Conservation (phyloP, 37 sponge, comb jelly and placozoan species). For the Cliona cf. orientalis region DNA sequence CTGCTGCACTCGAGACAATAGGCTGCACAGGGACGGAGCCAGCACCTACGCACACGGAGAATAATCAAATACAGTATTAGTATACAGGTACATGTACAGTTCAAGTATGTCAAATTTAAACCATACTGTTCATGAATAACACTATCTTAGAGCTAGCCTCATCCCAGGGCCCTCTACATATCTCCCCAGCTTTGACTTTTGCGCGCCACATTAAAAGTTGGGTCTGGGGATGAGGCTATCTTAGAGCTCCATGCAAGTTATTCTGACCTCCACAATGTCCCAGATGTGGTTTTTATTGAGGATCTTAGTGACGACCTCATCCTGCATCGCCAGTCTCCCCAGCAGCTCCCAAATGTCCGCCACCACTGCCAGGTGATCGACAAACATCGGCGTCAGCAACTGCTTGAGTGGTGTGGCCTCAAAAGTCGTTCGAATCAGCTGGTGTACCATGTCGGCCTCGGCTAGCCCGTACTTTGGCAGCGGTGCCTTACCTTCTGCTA, state of each 20-base stretch:
- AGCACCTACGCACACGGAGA: no score
- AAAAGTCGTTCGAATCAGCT: slow-evolving; percentile 22
- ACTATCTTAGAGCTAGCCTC: no score
- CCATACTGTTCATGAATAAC: no score
- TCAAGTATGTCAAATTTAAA: no score
- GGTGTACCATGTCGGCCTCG: slow-evolving; percentile 29
- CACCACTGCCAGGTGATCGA: slow-evolving; percentile 37
- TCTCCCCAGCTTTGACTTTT: background rate
- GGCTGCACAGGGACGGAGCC: slow-evolving; percentile 30
- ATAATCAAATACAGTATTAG: no score
- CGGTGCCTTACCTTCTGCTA: slow-evolving; percentile 30
- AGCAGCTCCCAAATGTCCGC: slow-evolving; percentile 50
- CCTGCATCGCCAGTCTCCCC: background rate
- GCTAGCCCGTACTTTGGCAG: slow-evolving; percentile 8
- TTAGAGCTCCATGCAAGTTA: no score
- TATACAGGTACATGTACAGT: no score
- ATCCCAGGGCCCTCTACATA: background rate
- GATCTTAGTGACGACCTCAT: background rate
- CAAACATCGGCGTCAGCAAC: slow-evolving; percentile 20
- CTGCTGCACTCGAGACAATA: slow-evolving; percentile 36
- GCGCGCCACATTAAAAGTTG: no score
- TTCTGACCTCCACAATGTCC: slow-evolving; percentile 58
- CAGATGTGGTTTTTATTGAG: slow-evolving; percentile 41
- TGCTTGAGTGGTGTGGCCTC: slow-evolving; percentile 25
- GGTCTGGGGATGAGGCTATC: no score